These are phyloP conservation scores for Actinemys pallida DNA, from an alignment of 2,113 vertebrate genomes.

Conservation along the genomic window DNA sequence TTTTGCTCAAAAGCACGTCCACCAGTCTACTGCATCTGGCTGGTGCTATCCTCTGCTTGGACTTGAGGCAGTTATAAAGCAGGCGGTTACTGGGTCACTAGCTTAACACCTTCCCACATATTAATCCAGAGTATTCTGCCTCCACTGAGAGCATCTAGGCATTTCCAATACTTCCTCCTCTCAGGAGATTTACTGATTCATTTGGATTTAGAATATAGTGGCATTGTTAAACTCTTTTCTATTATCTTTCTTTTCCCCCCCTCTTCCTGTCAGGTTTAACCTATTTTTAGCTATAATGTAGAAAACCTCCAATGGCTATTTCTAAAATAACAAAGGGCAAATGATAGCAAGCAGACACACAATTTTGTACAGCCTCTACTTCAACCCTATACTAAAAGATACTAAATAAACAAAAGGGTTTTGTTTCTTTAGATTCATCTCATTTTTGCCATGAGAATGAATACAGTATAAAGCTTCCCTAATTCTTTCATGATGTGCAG, in stretches of 20 bases:
- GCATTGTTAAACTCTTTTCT: not conserved
- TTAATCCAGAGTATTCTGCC: not conserved
- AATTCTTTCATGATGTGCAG: not conserved
- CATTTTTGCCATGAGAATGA: not conserved
- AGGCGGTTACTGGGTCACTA: no score
- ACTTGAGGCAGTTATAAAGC: not conserved
- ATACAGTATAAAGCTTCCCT: not conserved
- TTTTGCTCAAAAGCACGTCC: not conserved
- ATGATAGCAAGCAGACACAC: not conserved
- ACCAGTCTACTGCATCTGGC: not conserved
- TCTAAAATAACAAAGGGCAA: not conserved
- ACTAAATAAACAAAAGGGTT: not conserved
- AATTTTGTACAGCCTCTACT: not conserved
- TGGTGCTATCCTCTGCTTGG: not conserved
- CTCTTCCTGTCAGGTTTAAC: not conserved
- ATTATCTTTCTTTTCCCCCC: not conserved
- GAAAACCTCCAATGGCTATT: not conserved
- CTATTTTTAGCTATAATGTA: not conserved
- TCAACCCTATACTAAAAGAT: not conserved
- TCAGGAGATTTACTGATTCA: not conserved
- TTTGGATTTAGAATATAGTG: not conserved
- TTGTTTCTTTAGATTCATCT: not conserved
- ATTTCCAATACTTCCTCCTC: not conserved
- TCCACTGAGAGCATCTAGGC: not conserved
- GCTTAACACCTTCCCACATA: not conserved